Base-by-base conservation (phyloP, 2,797 vertebrate genomes). In the Acrocephalus scirpaceus region DNA sequence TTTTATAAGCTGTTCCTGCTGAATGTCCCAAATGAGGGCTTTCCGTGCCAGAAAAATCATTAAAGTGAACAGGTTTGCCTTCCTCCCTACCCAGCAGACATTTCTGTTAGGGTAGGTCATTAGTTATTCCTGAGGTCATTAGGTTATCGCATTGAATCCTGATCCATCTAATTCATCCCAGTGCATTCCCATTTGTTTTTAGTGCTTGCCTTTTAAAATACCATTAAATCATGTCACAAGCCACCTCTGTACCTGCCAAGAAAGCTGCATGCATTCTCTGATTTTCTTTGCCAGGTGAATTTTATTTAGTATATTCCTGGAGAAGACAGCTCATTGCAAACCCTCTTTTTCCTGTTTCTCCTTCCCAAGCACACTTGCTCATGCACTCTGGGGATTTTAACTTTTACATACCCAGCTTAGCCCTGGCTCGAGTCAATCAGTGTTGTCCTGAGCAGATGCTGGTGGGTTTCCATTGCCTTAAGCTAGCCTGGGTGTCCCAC, bases 141-240 rank as follows among this genome's bases (percentile, higher is more conserved):
- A 90, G 95, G 94, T 95, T 95, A 96, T 95, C 92, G 0, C 86
- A 96, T 84, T 73, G 91, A 93, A 95, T 92, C 93, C 92, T 95
- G 95, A 96, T 96, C 93, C 83, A 89, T 76, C 95, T 97, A 96
- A 96, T 96, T 94, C 90, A 92, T 87, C 94, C 94, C 95, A 88
- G 71, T 32, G 36, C 74, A 90, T 64, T 82, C 80, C 72, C 94
- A 79, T 96, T 95, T 95, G 86, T 94, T 95, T 83, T 94, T 76
- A 83, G 86, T 56, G 86, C 92, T 94, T 90, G 94, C 86, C 80
- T 95, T 95, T 95, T 90, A 95, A 87, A 87, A 82, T 72, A 56
- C 65, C 74, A 85, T 95, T 97, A 96, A 97, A 95, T 96, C 96
- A 96, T 82, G 95, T 94, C 92, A 89, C 67, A 90, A 92, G 77